These are phyloP conservation scores for Malaclemys terrapin DNA, from an alignment of 2,113 vertebrate species.

Conservation along the genomic window DNA sequence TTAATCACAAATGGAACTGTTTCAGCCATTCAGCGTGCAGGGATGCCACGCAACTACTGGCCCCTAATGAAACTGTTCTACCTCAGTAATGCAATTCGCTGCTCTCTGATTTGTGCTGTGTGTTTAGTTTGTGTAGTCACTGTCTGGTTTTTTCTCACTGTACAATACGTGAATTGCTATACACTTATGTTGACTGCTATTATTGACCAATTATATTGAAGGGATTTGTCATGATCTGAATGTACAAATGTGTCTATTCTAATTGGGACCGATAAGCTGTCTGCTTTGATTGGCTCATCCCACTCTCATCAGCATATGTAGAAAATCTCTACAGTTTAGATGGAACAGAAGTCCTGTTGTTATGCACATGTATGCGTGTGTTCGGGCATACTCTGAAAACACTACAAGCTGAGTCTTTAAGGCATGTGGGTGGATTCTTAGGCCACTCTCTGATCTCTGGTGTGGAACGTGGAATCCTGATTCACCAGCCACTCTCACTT, in stretches of 20 bases:
- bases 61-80: no score
- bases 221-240: not conserved
- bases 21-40: not conserved
- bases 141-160: not conserved
- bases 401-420: not conserved
- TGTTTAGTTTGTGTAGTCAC: not conserved
- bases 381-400: not conserved
- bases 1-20: not conserved
- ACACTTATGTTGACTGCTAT: not conserved
- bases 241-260: not conserved
- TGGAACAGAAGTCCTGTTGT: not conserved
- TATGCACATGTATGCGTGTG: not conserved
- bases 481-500: not conserved
- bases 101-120: not conserved
- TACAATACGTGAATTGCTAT: not conserved
- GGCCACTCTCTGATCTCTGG: not conserved
- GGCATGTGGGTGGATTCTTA: not conserved
- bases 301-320: not conserved
- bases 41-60: accelerated
- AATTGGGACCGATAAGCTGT: not conserved
- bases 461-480: not conserved
- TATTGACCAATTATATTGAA: not conserved
- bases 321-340: not conserved
- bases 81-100: not conserved
- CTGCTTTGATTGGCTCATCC: not conserved